Evolutionary conservation across 1,140 invertebrate genomes (phyloP).

Genomic region (Acromyrmex echinatior): DNA sequence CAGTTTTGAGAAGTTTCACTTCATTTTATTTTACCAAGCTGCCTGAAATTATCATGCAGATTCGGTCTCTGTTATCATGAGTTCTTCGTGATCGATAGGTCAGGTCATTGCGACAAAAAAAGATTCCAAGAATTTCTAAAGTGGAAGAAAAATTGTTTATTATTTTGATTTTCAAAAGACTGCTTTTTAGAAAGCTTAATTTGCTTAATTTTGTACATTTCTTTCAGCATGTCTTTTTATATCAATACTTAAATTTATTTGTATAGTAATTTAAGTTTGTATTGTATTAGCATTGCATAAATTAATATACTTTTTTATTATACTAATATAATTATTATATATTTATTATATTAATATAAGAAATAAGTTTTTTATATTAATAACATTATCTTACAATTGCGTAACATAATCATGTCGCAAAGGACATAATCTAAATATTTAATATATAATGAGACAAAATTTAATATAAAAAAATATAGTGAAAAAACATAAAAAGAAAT

Average conservation of each 20-base stretch:
- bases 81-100: conserved; percentile 49
- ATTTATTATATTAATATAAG: background rate
- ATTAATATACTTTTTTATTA: too few species aligned
- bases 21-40: conserved; percentile 37
- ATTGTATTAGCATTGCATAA: background rate
- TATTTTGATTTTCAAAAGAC: conserved; percentile 3
- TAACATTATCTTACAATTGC: background rate
- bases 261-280: background rate
- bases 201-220: background rate
- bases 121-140: conserved; percentile 14
- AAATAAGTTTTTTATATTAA: background rate
- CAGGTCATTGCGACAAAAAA: conserved; percentile 70
- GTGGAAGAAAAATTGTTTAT: conserved; percentile 25
- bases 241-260: background rate
- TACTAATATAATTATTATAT: too few species aligned
- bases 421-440: background rate
- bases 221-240: background rate
- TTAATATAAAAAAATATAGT: background rate
- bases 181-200: background rate
- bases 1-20: conserved; percentile 8
- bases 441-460: background rate
- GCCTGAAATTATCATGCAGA: conserved; percentile 59
- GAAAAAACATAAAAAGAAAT: too few species aligned
- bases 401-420: background rate
- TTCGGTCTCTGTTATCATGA: conserved; percentile 55